Conservation (phyloP, 2,888 invertebrate genomes). For the Gordius sp. region DNA sequence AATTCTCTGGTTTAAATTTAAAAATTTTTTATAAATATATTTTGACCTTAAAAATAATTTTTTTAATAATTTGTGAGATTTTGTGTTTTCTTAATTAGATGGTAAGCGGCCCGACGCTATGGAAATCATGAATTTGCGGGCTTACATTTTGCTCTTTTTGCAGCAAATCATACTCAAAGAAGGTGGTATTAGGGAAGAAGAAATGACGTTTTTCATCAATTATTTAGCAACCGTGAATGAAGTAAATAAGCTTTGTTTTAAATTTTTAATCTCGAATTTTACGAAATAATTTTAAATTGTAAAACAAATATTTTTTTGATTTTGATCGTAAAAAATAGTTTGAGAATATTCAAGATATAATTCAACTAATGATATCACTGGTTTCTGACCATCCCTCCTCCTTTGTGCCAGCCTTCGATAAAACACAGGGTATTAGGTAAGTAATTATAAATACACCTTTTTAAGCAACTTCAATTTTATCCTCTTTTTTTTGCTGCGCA, state of each 20-base stretch:
- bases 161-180: conserved; percentile 87
- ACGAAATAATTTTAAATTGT: background rate
- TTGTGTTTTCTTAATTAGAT: no score
- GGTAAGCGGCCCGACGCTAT: conserved; percentile 75
- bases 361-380: conserved; percentile 77
- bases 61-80: no score
- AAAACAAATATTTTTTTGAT: background rate
- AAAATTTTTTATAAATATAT: no score
- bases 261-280: background rate
- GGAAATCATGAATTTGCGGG: conserved; percentile 70
- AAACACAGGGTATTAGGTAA: conserved; percentile 57
- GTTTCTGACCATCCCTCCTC: conserved; percentile 96
- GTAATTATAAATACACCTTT: background rate
- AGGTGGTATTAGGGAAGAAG: conserved; percentile 88
- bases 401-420: conserved; percentile 82
- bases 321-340: background rate
- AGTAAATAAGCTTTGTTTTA: conserved; percentile 33
- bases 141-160: conserved; percentile 71
- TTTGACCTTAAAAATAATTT: no score
- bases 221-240: conserved; percentile 90
- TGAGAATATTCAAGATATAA: conserved; percentile 43
- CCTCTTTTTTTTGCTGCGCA: conserved; percentile 23
- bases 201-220: conserved; percentile 86
- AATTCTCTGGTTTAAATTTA: no score
- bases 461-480: background rate